These are phyloP conservation scores for Lucinisca nassula DNA, from an alignment of 2,888 invertebrate genomes.

Conservation along the genomic window DNA sequence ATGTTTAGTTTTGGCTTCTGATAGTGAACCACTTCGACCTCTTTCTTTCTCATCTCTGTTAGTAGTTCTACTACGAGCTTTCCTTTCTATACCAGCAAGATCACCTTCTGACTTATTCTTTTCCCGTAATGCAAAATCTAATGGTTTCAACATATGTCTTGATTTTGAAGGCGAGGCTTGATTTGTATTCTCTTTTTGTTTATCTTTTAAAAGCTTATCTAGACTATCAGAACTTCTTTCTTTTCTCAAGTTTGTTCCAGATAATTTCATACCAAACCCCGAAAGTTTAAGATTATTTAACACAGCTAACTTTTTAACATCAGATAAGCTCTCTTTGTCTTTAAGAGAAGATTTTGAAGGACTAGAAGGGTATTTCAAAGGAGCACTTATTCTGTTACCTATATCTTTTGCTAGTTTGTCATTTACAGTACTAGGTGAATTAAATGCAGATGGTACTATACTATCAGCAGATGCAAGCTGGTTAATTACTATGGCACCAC, in stretches of 20 bases:
- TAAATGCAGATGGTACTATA: constrained; percentile 67
- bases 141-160: constrained; percentile 66
- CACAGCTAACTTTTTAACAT: constrained; percentile 78
- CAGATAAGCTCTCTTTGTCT: constrained; percentile 77
- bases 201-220: constrained; percentile 70
- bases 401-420: constrained; percentile 83
- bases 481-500: constrained; percentile 54
- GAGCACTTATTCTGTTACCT: constrained; percentile 80
- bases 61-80: constrained; percentile 57
- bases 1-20: constrained; percentile 57
- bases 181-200: constrained; percentile 51
- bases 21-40: constrained; percentile 60
- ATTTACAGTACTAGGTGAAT: constrained; percentile 82
- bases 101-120: constrained; percentile 70
- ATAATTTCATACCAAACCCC: constrained; percentile 74
- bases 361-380: constrained; percentile 78
- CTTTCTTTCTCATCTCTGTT: constrained; percentile 52
- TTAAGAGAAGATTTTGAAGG: constrained; percentile 80
- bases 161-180: constrained; percentile 64
- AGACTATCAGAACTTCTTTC: constrained; percentile 68
- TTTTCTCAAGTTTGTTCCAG: constrained; percentile 58
- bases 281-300: constrained; percentile 76
- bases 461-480: constrained; percentile 18
- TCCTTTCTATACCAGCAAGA: constrained; percentile 58
- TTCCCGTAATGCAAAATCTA: constrained; percentile 61